These are phyloP conservation scores for Microplitis manilae DNA, from an alignment of 2,888 invertebrate genomes.

Conservation along the genomic window DNA sequence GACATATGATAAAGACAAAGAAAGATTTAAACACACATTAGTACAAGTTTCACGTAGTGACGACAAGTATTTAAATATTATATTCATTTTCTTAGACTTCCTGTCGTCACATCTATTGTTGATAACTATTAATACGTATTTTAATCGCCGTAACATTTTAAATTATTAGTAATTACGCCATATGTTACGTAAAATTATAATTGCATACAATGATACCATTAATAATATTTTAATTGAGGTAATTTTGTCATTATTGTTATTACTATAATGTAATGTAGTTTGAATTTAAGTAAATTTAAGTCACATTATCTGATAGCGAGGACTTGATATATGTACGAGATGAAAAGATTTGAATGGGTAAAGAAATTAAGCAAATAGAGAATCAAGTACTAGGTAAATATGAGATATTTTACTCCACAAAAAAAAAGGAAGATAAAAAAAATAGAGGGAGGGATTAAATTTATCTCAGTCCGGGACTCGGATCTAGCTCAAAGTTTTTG, in stretches of 20 bases:
- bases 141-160: background rate
- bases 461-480: background rate
- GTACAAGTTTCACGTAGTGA: conserved; percentile 12
- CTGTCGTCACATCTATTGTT: background rate
- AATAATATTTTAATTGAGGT: no score
- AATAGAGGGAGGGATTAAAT: background rate
- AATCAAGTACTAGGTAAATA: background rate
- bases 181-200: background rate
- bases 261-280: no score
- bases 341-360: background rate
- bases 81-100: conserved; percentile 3
- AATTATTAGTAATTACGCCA: background rate
- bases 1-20: background rate
- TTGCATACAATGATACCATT: background rate
- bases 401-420: background rate
- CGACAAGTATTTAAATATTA: background rate
- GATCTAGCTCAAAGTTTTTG: conserved; percentile 4
- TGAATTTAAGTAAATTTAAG: no score
- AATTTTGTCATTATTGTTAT: no score
- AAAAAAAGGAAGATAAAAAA: background rate
- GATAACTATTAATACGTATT: background rate
- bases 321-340: background rate
- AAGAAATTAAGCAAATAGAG: conserved; percentile 7
- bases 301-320: background rate
- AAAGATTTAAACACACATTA: background rate